phyloP scores from a whole-genome alignment of 2,113 vertebrate genomes.

The Dendropsophus ebraccatus region DNA sequence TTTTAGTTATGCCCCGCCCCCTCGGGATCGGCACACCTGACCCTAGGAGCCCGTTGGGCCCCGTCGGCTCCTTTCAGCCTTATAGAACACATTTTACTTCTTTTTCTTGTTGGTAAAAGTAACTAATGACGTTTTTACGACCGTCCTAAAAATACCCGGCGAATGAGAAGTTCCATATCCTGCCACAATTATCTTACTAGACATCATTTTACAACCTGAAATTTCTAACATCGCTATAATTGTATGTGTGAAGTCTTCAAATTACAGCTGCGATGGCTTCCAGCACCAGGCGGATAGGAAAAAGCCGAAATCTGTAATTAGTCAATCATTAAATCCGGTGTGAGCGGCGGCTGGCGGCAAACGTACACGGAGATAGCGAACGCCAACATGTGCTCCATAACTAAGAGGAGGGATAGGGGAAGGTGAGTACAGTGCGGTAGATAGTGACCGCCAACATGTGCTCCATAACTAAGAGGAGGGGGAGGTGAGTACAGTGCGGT shows the following conservation, averaged over 20 bases:
- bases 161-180: neutral
- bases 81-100: neutral
- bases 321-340: constrained; percentile 26
- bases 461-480: no score
- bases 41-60: no score
- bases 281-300: neutral
- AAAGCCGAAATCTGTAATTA: constrained; percentile 21
- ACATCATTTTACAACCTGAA: constrained; percentile 13
- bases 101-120: neutral
- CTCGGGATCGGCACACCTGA: neutral
- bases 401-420: no score
- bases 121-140: neutral
- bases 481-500: no score
- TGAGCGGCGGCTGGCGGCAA: no score
- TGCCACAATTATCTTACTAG: constrained; percentile 15
- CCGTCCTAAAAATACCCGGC: neutral
- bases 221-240: constrained; percentile 10
- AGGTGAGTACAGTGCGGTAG: no score
- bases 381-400: no score
- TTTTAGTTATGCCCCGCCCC: no score
- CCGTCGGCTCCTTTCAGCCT: no score
- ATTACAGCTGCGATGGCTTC: constrained; percentile 18
- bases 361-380: no score
- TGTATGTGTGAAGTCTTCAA: constrained; percentile 45
- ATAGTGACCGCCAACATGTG: no score